phyloP scores from a whole-genome alignment of 2,113 vertebrate genomes.

The Odontophorus gujanensis region DNA sequence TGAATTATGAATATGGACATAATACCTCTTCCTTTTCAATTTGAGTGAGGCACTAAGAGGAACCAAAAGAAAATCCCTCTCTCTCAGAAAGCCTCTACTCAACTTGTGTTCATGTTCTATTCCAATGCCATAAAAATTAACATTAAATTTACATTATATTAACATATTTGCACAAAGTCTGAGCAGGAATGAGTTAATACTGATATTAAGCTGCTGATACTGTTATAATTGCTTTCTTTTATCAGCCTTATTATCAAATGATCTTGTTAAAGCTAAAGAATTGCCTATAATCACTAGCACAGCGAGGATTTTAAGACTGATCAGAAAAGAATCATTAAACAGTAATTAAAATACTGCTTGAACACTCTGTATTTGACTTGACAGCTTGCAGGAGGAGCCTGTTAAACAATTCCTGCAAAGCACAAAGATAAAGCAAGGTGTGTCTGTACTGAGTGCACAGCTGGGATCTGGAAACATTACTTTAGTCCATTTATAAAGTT shows the following conservation, averaged over 20 bases:
- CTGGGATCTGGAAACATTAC: conserved; percentile 31
- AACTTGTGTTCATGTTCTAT: background rate
- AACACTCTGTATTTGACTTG: background rate
- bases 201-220: conserved; percentile 50
- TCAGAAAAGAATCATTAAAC: conserved; percentile 44
- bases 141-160: conserved; percentile 16
- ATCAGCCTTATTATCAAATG: conserved; percentile 57
- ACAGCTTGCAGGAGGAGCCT: conserved; percentile 13
- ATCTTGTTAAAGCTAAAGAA: conserved; percentile 51
- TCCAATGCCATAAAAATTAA: conserved; percentile 17
- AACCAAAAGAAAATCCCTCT: background rate
- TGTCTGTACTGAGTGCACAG: background rate
- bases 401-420: conserved; percentile 2
- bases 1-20: background rate
- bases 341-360: conserved; percentile 49
- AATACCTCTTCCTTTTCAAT: background rate
- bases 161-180: conserved; percentile 39
- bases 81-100: background rate
- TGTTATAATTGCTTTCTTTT: conserved; percentile 52
- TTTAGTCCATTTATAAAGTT: conserved; percentile 54
- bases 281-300: conserved; percentile 50
- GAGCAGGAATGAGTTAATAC: conserved; percentile 31
- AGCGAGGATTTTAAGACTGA: conserved; percentile 45
- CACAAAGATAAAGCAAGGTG: conserved; percentile 27
- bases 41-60: background rate